Percentiles rank a stretch among this genome's conserved stretches.
phyloP scores from a whole-genome alignment of 2,113 vertebrate species.

The Lampris incognitus region DNA sequence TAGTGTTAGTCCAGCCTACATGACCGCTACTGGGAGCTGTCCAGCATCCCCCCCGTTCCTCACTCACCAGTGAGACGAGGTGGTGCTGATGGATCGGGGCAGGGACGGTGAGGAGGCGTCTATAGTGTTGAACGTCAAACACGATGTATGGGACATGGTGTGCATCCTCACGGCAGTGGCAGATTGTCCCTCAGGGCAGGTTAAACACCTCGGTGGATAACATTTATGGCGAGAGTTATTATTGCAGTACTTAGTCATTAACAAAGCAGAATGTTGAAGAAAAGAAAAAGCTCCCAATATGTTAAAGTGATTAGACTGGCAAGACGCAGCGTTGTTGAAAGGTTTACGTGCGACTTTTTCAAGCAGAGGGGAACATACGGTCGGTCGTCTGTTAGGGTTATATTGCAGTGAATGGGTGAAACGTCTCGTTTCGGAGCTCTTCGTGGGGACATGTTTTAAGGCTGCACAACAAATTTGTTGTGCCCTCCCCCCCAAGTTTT shows the following conservation, averaged over 20 bases:
- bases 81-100: slow-evolving; percentile 7
- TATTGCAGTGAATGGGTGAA: slow-evolving; percentile 18
- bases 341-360: slow-evolving; percentile 27
- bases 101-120: background rate
- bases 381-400: slow-evolving; percentile 10
- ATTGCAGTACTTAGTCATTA: too few species aligned
- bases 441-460: too few species aligned
- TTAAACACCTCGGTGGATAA: too few species aligned
- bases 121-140: slow-evolving; percentile 7
- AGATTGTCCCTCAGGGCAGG: background rate
- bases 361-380: slow-evolving; percentile 17
- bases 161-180: too few species aligned
- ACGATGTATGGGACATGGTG: too few species aligned
- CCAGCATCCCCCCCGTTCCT: slow-evolving; percentile 51
- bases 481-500: too few species aligned
- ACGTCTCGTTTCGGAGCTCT: background rate
- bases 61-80: slow-evolving; percentile 33
- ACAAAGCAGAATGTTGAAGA: too few species aligned
- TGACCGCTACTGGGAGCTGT: slow-evolving; percentile 53
- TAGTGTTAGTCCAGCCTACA: slow-evolving; percentile 48
- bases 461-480: too few species aligned
- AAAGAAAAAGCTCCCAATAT: slow-evolving; percentile 32
- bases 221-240: too few species aligned
- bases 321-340: slow-evolving; percentile 34
- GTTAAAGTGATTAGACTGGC: background rate